Evolutionary conservation across 2,888 invertebrate species (phyloP).

Genomic region (Xestoiulus laeticollis): DNA sequence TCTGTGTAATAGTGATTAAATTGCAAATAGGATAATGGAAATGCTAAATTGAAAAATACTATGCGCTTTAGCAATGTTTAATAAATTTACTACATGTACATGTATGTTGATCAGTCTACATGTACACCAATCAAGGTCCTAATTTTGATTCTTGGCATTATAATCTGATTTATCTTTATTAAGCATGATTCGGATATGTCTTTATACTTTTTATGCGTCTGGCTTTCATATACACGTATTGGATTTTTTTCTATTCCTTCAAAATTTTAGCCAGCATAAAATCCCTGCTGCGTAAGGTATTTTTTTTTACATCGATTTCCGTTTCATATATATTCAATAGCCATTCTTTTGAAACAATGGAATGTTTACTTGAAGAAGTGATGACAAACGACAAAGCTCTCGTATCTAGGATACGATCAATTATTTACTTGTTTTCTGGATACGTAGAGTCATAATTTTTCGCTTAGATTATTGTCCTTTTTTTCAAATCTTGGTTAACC

Average conservation of each 20-base stretch:
- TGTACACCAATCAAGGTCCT: background rate
- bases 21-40: background rate
- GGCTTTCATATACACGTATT: background rate
- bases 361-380: background rate
- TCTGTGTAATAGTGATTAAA: conserved; percentile 8
- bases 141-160: background rate
- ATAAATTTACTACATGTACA: background rate
- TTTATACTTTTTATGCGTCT: background rate
- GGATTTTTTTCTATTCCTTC: background rate
- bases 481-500: background rate
- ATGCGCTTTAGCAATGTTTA: background rate
- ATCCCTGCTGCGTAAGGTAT: background rate
- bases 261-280: background rate
- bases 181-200: background rate
- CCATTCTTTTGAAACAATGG: background rate
- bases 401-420: background rate
- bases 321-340: background rate
- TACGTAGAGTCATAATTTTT: background rate
- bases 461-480: background rate
- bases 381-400: background rate
- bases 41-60: background rate
- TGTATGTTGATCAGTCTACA: background rate
- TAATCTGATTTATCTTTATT: background rate
- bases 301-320: background rate
- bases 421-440: background rate